Conservation (phyloP, 92 coral and sea anemone species). For the Palythoa grandis region DNA sequence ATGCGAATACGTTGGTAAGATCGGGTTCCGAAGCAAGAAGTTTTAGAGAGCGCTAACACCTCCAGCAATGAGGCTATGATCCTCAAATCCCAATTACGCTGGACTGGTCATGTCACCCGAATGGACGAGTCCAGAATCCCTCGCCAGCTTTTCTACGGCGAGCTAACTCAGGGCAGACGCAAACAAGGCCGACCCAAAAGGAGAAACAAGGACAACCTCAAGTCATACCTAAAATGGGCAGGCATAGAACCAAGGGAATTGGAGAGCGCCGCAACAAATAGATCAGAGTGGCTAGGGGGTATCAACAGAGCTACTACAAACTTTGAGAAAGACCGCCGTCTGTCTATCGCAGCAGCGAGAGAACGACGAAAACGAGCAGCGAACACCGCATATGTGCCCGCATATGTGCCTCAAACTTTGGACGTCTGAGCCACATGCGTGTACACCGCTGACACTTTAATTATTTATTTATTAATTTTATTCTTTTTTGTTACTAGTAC, state of each 20-base stretch:
- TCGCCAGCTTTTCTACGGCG: constrained; percentile 26
- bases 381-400: neutral
- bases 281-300: constrained; percentile 8
- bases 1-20: constrained; percentile 12
- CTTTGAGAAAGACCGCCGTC: constrained; percentile 25
- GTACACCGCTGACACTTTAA: neutral
- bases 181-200: constrained; percentile 21
- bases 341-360: constrained; percentile 21
- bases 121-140: constrained; percentile 22
- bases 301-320: neutral
- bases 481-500: too few relatives aligned
- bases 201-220: constrained; percentile 23
- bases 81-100: neutral
- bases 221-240: constrained; percentile 20
- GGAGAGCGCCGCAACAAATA: constrained; percentile 11
- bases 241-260: constrained; percentile 21
- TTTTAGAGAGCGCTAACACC: neutral
- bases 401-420: constrained; percentile 23
- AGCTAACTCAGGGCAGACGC: constrained; percentile 31
- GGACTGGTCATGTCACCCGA: too few relatives aligned
- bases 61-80: constrained; percentile 4
- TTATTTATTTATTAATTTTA: neutral
- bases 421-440: constrained; percentile 17
- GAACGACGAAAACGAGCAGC: constrained; percentile 24
- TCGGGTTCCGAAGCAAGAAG: constrained; percentile 28